Evolutionary conservation across 2,113 vertebrate genomes (phyloP), one percentile per base, ranked within the genome.

Genomic region (Grallaria varia): DNA sequence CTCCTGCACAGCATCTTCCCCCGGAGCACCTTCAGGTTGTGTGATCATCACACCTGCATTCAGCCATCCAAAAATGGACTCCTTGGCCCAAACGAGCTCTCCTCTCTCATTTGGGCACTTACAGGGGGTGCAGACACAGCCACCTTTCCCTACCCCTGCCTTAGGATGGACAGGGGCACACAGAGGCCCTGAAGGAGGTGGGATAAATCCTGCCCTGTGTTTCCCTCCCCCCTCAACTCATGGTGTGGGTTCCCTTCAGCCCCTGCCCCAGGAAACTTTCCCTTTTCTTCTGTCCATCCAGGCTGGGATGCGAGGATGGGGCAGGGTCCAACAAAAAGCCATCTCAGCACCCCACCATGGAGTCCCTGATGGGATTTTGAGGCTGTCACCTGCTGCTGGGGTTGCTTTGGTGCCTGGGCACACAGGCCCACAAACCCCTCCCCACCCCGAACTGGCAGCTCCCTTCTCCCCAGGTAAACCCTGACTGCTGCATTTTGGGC

Each of bases 271-370:
- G 14, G 8, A 75, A 82, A 14, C 11, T n/a, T 45, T 74, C 15
- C 5, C 11, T 69, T 58, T 53, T 12, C 53, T 68, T 66, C 0
- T 0, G 9, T 30, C 12, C 27, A 30, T 7, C 40, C 9, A 28
- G 50, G n/a, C 33, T 44, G 59, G 31, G 21, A 35, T 11, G 17
- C n/a, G 33, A 62, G 35, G 33, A 39, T 27, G 50, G 50, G 42
- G 10, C 21, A 56, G 22, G 22, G 55, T 27, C 27, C 5, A 1
- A 69, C 39, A 23, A 31, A n/a, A 91, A 80, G 28, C 2, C 55
- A 39, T 13, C 30, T 23, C 56, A 62, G 14, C 16, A 28, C 47
- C 56, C 22, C 2, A 1, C 21, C 25, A 39, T 6, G 0, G 0
- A 71, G 35, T 20, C 53, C n/a, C 12, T 0, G 1, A 8, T 5